A percentile compares a stretch with the other conserved stretches of the same genome.
Conservation (phyloP, 2,888 invertebrate species). For the Metopia argyrocephala region DNA sequence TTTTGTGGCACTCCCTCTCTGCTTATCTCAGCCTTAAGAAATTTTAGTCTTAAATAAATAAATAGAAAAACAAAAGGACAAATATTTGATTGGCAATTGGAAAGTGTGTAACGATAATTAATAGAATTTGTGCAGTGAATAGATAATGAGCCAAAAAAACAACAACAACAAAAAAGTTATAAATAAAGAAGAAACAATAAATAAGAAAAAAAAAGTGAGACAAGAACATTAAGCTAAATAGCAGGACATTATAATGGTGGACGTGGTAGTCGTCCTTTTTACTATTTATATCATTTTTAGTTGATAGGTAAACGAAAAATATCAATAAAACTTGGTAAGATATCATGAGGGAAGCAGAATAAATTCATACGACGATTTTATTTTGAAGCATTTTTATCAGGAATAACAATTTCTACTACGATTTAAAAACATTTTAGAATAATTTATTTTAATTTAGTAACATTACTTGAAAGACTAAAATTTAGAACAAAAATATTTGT, state of each 20-base stretch:
- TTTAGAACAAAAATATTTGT: too few relatives aligned
- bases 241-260: background rate
- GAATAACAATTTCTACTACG: background rate
- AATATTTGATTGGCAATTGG: constrained; percentile 64
- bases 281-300: background rate
- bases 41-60: constrained; percentile 56
- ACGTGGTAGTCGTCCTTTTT: background rate
- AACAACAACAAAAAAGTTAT: constrained; percentile 1
- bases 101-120: constrained; percentile 78
- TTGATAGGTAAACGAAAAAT: background rate
- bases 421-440: background rate
- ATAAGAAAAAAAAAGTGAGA: background rate
- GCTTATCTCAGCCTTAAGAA: background rate
- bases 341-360: constrained; percentile 30
- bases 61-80: constrained; percentile 64
- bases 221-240: constrained; percentile 35
- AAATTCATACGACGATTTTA: constrained; percentile 19
- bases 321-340: constrained; percentile 31
- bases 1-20: background rate
- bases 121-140: constrained; percentile 77
- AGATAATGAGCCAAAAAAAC: constrained; percentile 71
- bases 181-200: constrained; percentile 3
- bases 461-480: too few relatives aligned
- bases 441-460: constrained; percentile 11
- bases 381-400: background rate